Evolutionary conservation across 2,113 vertebrate genomes (phyloP), one percentile per base, ranked within the genome.

Genomic region (Chloebia gouldiae): DNA sequence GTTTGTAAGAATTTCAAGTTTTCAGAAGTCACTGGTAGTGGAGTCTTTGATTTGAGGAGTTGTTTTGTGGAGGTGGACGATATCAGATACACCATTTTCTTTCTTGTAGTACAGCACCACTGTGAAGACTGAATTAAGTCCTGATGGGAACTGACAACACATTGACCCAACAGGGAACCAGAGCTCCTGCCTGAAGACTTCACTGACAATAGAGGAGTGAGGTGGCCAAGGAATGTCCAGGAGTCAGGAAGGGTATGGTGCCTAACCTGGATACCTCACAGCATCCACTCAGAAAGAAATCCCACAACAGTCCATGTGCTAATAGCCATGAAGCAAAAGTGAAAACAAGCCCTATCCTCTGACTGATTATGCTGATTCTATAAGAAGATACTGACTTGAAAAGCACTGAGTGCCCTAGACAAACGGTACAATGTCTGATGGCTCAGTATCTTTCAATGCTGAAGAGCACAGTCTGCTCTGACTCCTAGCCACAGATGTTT

Each of bases 341-440:
- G 50, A 63, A 50, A 64, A 30, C 18, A 61, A 84, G 25, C 30
- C 16, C 61, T 40, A 11, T 10, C 7, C 39, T 92, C 64, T 83
- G 68, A 40, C 23, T 37, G 39, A 33, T 47, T 10, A 57, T 19
- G 35, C 30, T 63, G 20, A 61, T 61, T 66, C 31, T 90, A 2
- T 12, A 39, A 22, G 37, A 57, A 60, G 27, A 81, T 35, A 71
- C 4, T 21, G 45, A 72, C 37, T 69, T 69, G 64, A 72, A 81
- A 87, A 84, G 17, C 53, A 65, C 31, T 11, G 22, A 42, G 50
- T 17, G 18, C 10, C 54, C 50, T 63, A 63, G 49, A 61, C 50
- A 57, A 88, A 28, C 28, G 6, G 13, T 57, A 40, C 0, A 0
- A 15, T 10, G 10, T 42, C 17, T 13, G 30, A 40, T 42, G 30